Base-by-base conservation (phyloP, 1,140 invertebrate genomes). In the Parasteatoda tepidariorum region DNA sequence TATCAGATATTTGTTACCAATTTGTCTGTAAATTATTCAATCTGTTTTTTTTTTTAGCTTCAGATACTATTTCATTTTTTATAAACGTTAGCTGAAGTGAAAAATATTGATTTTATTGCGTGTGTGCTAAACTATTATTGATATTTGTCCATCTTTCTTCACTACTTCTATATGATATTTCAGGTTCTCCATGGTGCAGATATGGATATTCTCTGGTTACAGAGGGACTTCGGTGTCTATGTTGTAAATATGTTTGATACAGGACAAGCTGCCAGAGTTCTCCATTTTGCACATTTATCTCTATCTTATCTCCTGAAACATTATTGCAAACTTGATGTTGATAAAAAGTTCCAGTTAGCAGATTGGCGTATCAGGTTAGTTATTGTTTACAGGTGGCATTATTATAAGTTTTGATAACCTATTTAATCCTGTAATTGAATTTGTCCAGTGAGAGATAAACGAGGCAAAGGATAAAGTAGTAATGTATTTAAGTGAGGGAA, bases 201-300 rank as follows among this genome's bases (percentile, higher is more conserved):
- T 78, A 91, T 87, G 61, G 98, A 99, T 88, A 92, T 99, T 38
- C 89, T 93, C 26, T 99, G 98, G 98, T 89, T 99, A 26, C 98
- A 99, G 88, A 91, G 96, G 62, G 98, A 99, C 91, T 93, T 99
- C 75, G 95, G 96, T 0, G 86, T 99, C 0, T 99, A 99, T 88
- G 88, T 99, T 22, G 97, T 99, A 0, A 98, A 98, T 87, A 93
- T 99, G 93, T 99, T 99, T 89, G 98, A 99, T 88, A 99, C 98
- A 0, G 92, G 96, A 88, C 93, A 95, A 87, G 97, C 97, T 0
- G 93, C 96, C 0, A 92, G 94, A 85, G 89, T 92, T 0, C 90
- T 99, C 0, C 91, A 92, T n/a, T 91, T 95, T 84, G 90, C 92
- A 0, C 92, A 92, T 34, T 90, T 94, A 3, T 96, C 95, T 24